Conservation (phyloP, 2,797 vertebrate species). For the Apogon talboti region DNA sequence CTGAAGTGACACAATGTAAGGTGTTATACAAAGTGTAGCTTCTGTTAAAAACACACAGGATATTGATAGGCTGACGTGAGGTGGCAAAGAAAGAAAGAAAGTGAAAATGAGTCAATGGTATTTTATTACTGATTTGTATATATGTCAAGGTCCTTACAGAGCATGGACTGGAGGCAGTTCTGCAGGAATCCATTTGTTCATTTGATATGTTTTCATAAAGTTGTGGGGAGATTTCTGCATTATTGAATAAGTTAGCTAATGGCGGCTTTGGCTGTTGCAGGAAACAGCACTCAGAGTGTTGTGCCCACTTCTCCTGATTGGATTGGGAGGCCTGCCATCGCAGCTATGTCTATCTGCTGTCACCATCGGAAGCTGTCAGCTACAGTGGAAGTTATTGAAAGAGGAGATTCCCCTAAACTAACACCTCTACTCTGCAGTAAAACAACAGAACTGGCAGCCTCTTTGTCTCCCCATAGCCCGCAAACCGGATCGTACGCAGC, state of each 20-base stretch:
- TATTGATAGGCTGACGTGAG: constrained; percentile 16
- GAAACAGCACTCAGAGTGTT: neutral
- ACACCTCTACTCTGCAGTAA: constrained; percentile 54
- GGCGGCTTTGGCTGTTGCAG: neutral
- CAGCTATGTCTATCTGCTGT: constrained; percentile 41
- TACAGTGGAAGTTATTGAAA: constrained; percentile 48
- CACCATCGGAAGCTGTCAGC: constrained; percentile 35
- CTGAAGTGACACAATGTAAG: constrained; percentile 12
- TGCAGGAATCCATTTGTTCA: neutral
- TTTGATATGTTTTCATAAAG: neutral
- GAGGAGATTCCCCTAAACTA: constrained; percentile 51
- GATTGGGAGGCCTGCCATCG: neutral
- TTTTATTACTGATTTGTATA: neutral
- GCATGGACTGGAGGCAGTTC: neutral
- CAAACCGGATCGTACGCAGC: constrained; percentile 61
- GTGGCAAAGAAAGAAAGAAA: neutral
- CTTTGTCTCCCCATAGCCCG: constrained; percentile 57
- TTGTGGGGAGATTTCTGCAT: too few species aligned
- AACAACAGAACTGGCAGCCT: constrained; percentile 48
- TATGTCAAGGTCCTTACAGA: neutral
- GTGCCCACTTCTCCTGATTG: neutral
- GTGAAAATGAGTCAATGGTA: constrained; percentile 12
- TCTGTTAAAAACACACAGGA: constrained; percentile 25
- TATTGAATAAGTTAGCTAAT: neutral
- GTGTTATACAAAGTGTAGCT: neutral